Evolutionary conservation across 2,113 vertebrate species (phyloP).

Genomic region (Zapornia atra): DNA sequence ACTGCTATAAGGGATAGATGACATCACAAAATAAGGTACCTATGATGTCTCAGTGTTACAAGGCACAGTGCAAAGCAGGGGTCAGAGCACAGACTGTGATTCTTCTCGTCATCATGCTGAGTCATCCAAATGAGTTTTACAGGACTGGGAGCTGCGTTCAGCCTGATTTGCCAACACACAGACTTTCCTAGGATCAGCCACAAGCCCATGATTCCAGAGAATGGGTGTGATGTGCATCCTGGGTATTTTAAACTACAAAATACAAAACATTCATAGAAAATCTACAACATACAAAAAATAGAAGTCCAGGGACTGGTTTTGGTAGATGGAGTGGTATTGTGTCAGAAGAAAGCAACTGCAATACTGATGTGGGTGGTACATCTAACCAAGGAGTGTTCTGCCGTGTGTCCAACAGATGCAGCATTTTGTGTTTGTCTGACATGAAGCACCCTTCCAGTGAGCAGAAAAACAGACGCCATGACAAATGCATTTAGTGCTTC

Average conservation of each 20-base stretch:
- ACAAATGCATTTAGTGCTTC: not conserved
- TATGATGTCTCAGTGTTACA: not conserved
- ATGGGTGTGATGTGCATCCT: fast-evolving
- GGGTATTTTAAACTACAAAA: not conserved
- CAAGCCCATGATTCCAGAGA: not conserved
- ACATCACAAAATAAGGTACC: not conserved
- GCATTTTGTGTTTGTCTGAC: not conserved
- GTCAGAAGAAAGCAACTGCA: not conserved
- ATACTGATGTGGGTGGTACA: not conserved
- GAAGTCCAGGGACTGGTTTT: not conserved
- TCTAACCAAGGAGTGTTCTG: fast-evolving
- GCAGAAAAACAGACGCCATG: not conserved
- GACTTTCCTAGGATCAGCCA: not conserved
- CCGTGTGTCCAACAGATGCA: no score
- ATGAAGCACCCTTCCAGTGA: fast-evolving
- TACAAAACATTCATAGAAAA: not conserved
- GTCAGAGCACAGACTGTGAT: not conserved
- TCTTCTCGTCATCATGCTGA: not conserved
- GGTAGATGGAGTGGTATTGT: not conserved
- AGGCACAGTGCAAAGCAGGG: fast-evolving
- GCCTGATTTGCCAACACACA: not conserved
- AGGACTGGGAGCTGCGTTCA: not conserved
- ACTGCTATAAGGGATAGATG: not conserved
- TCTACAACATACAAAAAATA: not conserved
- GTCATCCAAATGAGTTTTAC: not conserved